Percentiles rank a stretch among this genome's conserved stretches.
These are phyloP conservation scores for Eleutherodactylus coqui DNA, from an alignment of 2,797 vertebrate genomes.

Conservation along the genomic window DNA sequence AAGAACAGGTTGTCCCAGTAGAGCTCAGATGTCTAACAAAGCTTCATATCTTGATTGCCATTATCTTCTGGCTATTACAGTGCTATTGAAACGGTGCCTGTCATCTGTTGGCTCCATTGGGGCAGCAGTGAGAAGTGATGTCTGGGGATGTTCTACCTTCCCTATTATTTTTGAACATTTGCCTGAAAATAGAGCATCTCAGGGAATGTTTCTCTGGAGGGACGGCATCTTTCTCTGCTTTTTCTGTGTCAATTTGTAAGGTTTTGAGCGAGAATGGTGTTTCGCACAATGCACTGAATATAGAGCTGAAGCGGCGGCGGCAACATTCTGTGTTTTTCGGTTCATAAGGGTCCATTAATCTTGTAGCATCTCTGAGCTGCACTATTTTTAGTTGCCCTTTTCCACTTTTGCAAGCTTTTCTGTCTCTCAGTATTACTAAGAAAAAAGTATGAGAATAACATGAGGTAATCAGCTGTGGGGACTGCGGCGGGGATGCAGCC, in stretches of 20 bases:
- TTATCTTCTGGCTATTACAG: background rate
- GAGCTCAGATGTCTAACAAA: background rate
- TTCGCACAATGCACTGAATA: background rate
- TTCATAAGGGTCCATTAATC: conserved; percentile 31
- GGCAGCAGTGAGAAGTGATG: background rate
- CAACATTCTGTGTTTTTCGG: conserved; percentile 32
- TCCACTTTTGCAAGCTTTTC: conserved; percentile 39
- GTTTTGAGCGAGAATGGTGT: background rate
- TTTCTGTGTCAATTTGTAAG: conserved; percentile 1
- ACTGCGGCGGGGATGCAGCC: conserved; percentile 13
- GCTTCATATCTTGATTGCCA: background rate
- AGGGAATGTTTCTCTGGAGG: background rate
- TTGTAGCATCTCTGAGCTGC: background rate
- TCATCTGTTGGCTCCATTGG: background rate
- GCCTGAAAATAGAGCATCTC: background rate
- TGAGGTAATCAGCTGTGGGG: conserved; percentile 56
- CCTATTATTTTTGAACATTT: background rate
- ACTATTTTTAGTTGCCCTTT: conserved; percentile 54
- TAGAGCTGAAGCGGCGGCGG: conserved; percentile 17
- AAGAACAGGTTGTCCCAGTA: background rate
- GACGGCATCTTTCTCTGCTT: background rate
- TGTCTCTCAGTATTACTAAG: conserved; percentile 29
- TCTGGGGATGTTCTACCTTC: conserved; percentile 8
- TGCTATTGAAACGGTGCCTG: background rate
- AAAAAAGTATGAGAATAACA: conserved; percentile 52